Conservation (phyloP, 1,140 invertebrate genomes). For the Drosophila repletoides region DNA sequence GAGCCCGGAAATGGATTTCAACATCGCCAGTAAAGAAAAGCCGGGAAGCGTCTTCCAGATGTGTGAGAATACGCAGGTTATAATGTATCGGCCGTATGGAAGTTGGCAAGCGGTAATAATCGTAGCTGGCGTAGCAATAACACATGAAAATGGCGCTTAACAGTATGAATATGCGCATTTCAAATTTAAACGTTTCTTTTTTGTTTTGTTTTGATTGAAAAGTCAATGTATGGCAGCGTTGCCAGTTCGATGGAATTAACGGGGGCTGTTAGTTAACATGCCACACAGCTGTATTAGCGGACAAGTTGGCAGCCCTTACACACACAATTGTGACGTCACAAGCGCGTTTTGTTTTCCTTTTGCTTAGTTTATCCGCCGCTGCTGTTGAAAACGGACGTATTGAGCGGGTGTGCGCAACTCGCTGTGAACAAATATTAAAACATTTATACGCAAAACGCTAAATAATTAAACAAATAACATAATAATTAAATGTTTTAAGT, state of each 20-base stretch:
- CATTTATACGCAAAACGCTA: conserved; percentile 25
- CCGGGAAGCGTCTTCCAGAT: conserved; percentile 83
- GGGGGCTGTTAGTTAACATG: conserved; percentile 13
- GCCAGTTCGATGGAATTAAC: not conserved
- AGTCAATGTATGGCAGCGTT: conserved; percentile 1
- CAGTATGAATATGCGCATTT: conserved; percentile 16
- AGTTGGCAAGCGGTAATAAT: conserved; percentile 85
- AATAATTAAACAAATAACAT: conserved; percentile 14
- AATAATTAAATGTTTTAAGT: conserved; percentile 12
- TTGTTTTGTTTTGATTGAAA: conserved; percentile 24
- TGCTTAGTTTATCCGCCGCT: conserved; percentile 37
- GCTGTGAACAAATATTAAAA: conserved; percentile 8
- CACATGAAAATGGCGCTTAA: not conserved
- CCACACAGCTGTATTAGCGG: conserved; percentile 20
- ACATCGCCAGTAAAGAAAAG: conserved; percentile 84
- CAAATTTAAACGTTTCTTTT: not conserved
- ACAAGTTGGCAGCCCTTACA: conserved; percentile 9
- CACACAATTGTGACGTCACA: conserved; percentile 9
- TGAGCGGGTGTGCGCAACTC: not conserved
- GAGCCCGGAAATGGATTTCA: conserved; percentile 84
- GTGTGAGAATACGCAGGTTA: conserved; percentile 85
- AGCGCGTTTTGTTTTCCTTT: conserved; percentile 32
- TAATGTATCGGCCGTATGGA: conserved; percentile 87
- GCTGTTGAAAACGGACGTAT: conserved; percentile 31
- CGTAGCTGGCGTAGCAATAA: conserved; percentile 31